Conservation (phyloP, 2,888 invertebrate genomes). For the Leucania comma region DNA sequence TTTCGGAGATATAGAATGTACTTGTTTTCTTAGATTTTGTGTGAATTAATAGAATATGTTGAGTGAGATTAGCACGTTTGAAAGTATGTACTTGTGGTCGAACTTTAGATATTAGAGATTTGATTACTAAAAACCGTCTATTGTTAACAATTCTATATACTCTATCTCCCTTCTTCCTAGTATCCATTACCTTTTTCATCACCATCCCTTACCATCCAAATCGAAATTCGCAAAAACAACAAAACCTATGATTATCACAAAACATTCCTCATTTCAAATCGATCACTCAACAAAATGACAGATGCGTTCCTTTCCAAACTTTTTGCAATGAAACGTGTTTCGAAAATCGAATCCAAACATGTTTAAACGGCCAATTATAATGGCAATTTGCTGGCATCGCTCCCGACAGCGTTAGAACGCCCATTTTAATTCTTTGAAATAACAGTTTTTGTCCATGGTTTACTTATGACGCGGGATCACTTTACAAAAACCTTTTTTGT, state of each 20-base stretch:
- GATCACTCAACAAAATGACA: conserved; percentile 71
- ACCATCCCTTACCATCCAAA: conserved; percentile 7
- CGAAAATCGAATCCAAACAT: conserved; percentile 81
- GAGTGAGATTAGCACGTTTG: no score
- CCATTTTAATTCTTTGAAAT: conserved; percentile 79
- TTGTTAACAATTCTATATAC: conserved; percentile 4
- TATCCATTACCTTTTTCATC: conserved; percentile 50
- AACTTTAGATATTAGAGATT: not conserved
- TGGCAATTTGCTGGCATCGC: conserved; percentile 78
- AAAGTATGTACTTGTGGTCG: no score
- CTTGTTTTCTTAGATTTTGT: no score
- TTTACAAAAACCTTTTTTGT: conserved; percentile 58
- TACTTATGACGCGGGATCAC: conserved; percentile 59
- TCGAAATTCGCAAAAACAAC: conserved; percentile 57
- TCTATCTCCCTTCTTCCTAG: conserved; percentile 17
- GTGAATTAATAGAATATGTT: no score
- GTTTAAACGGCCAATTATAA: conserved; percentile 84
- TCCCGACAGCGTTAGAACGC: conserved; percentile 77
- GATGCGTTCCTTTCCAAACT: conserved; percentile 68
- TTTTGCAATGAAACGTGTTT: conserved; percentile 72
- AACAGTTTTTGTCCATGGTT: conserved; percentile 75
- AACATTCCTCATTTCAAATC: conserved; percentile 62
- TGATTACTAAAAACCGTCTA: conserved; percentile 4
- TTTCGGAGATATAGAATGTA: no score
- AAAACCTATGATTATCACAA: conserved; percentile 55